Evolutionary conservation across 2,797 vertebrate species (phyloP), one percentile per base, ranked within the genome.

Genomic region (Sebastiscus albofasciatus): DNA sequence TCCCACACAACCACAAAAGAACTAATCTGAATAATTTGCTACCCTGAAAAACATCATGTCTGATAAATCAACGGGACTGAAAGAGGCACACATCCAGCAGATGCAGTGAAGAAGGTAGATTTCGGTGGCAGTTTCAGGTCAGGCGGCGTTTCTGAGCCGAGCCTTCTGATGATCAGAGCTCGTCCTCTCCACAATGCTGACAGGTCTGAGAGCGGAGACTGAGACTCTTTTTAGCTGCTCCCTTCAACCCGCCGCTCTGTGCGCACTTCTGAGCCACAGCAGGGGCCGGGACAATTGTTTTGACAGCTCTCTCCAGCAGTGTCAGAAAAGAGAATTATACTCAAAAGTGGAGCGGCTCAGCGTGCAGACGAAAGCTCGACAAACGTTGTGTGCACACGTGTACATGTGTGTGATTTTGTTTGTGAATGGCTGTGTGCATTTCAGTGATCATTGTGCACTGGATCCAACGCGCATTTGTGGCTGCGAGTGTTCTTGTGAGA

Each of bases 271-370:
- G 91, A 94, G 90, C 81, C 90, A 67, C 93, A 89, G 92, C 90
- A 84, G 90, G 93, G 86, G 90, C 84, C 66, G 72, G 80, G 89
- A 89, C 91, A 82, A 87, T 89, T 94, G 95, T 96, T 95, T 93
- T 95, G 94, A 96, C 95, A 95, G 92, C 87, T 92, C 88, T 88
- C 90, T 90, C 83, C 93, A 90, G 87, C 90, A 83, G 86, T 85
- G 92, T 88, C 92, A 87, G 89, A 86, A 90, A 92, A 79, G 77
- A 86, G 91, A 93, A 93, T 94, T 86, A 92, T 90, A 85, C 87
- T 80, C 79, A 87, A 83, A 89, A 90, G 82, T 70, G 83, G 84
- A 91, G 85, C 73, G 56, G 83, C 87, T 81, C 82, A 80, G 81
- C 71, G 22, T 75, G 79, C 7, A 55, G 86, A 88, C 26, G 36